Evolutionary conservation across 2,113 vertebrate genomes (phyloP).

Genomic region (Dascyllus trimaculatus): DNA sequence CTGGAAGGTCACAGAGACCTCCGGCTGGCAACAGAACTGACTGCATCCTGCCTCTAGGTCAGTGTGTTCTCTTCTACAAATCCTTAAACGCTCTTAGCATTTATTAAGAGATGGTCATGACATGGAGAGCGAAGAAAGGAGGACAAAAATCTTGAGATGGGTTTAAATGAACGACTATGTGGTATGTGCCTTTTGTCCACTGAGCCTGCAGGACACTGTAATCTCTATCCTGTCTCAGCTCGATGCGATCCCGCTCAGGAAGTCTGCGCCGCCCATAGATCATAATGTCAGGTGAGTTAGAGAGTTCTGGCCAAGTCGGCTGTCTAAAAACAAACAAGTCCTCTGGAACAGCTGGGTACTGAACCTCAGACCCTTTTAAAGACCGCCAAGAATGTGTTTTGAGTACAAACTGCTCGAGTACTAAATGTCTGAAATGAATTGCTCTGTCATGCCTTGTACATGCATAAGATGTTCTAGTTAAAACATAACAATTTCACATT

Average conservation of each 20-base stretch:
- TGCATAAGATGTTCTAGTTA: no score
- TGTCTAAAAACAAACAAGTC: constrained; percentile 40
- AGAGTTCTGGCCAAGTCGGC: constrained; percentile 9
- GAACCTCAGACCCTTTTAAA: not conserved
- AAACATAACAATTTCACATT: no score
- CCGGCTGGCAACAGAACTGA: constrained; percentile 47
- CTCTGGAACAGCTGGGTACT: not conserved
- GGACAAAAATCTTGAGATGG: not conserved
- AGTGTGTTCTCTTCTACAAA: not conserved
- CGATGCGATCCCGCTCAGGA: constrained; percentile 5
- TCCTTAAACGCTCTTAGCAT: not conserved
- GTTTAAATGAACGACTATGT: not conserved
- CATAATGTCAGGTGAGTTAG: constrained; percentile 45
- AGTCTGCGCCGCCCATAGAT: constrained; percentile 35
- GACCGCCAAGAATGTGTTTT: not conserved
- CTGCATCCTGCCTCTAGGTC: constrained; percentile 21
- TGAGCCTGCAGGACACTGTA: not conserved
- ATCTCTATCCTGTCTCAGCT: constrained; percentile 19
- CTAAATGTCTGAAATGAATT: not conserved
- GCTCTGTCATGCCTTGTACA: not conserved
- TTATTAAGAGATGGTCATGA: not conserved
- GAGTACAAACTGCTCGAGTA: not conserved
- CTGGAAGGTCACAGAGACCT: constrained; percentile 57
- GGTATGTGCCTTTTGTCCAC: constrained; percentile 9
- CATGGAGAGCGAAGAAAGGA: not conserved